Conservation (phyloP, 2,797 vertebrate species). For the Helostoma temminkii region DNA sequence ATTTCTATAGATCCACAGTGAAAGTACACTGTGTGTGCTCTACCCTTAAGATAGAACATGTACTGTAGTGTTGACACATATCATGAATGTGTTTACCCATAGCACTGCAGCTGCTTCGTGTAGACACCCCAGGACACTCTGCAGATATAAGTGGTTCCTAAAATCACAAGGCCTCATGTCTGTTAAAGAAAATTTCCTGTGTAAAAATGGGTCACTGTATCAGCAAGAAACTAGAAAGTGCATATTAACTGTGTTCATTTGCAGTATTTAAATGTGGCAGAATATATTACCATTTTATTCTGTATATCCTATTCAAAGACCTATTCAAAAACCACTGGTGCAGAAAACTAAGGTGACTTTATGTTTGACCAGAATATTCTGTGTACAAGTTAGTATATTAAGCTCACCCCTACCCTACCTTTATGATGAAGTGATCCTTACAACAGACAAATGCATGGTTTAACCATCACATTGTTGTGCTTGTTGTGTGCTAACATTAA, state of each 20-base stretch:
- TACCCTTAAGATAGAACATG: too few species aligned
- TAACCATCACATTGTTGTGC: not conserved
- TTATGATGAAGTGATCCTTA: not conserved
- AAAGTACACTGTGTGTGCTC: not conserved
- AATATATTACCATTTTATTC: too few species aligned
- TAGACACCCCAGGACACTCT: conserved; percentile 1
- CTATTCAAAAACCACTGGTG: too few species aligned
- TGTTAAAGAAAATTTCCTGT: not conserved
- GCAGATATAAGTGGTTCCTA: not conserved
- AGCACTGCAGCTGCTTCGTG: too few species aligned
- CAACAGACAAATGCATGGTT: not conserved
- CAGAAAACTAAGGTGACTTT: too few species aligned
- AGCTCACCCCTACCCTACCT: not conserved
- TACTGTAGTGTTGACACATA: too few species aligned
- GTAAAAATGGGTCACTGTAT: not conserved
- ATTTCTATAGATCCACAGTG: not conserved
- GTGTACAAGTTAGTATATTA: not conserved
- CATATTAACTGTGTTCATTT: not conserved
- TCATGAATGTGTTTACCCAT: conserved; percentile 37
- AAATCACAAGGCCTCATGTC: not conserved
- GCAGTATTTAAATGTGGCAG: not conserved
- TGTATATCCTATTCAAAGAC: too few species aligned
- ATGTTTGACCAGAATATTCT: too few species aligned
- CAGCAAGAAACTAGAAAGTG: not conserved
- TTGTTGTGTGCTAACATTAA: conserved; percentile 1